Percentiles rank a stretch among this genome's conserved stretches.
phyloP scores from a whole-genome alignment of 2,113 vertebrate genomes.

The Camelus dromedarius region DNA sequence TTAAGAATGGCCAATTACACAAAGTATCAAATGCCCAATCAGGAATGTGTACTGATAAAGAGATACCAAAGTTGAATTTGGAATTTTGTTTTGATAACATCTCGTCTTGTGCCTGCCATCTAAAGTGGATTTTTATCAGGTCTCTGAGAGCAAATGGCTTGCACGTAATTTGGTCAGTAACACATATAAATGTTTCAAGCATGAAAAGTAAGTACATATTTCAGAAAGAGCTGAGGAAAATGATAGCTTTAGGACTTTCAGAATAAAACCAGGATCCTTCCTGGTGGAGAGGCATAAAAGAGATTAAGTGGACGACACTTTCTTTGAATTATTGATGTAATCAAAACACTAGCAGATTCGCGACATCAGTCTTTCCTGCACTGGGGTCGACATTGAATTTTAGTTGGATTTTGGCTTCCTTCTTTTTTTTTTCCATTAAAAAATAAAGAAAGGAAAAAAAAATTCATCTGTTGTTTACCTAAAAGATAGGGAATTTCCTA shows the following conservation, averaged over 20 bases:
- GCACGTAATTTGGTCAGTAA: conserved; percentile 80
- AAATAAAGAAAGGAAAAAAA: conserved; percentile 40
- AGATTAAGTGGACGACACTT: conserved; percentile 81
- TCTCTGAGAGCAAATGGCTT: conserved; percentile 68
- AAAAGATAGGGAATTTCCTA: conserved; percentile 71
- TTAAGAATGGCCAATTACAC: background rate
- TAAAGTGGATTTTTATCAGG: conserved; percentile 60
- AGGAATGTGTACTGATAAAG: background rate
- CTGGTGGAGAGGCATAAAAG: conserved; percentile 75
- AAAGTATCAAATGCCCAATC: background rate
- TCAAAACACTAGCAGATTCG: conserved; percentile 81
- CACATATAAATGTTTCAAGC: conserved; percentile 75
- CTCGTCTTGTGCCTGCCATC: conserved; percentile 37
- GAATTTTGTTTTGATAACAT: conserved; percentile 12
- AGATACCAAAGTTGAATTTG: rapidly evolving
- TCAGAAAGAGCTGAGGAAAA: conserved; percentile 80
- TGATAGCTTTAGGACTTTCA: conserved; percentile 71
- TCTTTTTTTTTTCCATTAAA: conserved; percentile 18
- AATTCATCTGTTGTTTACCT: conserved; percentile 63
- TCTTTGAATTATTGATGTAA: conserved; percentile 86
- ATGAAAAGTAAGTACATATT: conserved; percentile 72
- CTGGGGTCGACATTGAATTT: conserved; percentile 58
- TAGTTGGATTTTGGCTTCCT: conserved; percentile 66
- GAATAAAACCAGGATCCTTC: conserved; percentile 75
- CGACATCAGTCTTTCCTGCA: conserved; percentile 75